These are phyloP conservation scores for Onychomys arenicola DNA, from an alignment of 2,797 vertebrate genomes.

Conservation along the genomic window DNA sequence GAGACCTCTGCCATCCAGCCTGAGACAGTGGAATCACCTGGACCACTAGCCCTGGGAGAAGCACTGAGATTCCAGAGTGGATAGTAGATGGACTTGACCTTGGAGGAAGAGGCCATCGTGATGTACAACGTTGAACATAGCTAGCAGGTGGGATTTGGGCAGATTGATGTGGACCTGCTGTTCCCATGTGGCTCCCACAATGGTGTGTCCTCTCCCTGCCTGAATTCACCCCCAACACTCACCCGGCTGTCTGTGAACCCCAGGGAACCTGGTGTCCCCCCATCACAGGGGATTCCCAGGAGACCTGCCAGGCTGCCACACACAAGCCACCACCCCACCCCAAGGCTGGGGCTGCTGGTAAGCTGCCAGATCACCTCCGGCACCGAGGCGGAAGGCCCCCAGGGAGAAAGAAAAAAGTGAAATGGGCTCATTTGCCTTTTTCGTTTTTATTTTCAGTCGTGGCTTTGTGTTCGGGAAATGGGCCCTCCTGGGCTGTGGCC, in stretches of 20 bases:
- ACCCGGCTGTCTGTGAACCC: background rate
- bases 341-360: background rate
- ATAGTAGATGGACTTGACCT: fast-evolving
- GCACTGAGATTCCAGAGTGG: background rate
- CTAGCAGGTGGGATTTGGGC: background rate
- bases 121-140: too few relatives aligned
- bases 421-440: slow-evolving; percentile 61
- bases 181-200: fast-evolving
- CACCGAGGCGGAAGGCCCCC: background rate
- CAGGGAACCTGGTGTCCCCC: background rate
- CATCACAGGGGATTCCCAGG: background rate
- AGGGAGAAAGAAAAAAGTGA: slow-evolving; percentile 63
- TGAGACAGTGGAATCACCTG: background rate
- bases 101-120: background rate
- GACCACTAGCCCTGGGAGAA: too few relatives aligned
- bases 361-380: background rate
- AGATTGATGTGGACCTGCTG: background rate
- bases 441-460: slow-evolving; percentile 38
- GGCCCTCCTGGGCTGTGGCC: background rate
- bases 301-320: background rate
- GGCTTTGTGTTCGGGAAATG: background rate
- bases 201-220: background rate
- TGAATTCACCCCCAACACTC: background rate
- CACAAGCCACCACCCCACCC: fast-evolving
- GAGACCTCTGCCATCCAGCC: background rate